These are phyloP conservation scores for Larimichthys crocea DNA, from an alignment of 2,113 vertebrate genomes.

Conservation along the genomic window DNA sequence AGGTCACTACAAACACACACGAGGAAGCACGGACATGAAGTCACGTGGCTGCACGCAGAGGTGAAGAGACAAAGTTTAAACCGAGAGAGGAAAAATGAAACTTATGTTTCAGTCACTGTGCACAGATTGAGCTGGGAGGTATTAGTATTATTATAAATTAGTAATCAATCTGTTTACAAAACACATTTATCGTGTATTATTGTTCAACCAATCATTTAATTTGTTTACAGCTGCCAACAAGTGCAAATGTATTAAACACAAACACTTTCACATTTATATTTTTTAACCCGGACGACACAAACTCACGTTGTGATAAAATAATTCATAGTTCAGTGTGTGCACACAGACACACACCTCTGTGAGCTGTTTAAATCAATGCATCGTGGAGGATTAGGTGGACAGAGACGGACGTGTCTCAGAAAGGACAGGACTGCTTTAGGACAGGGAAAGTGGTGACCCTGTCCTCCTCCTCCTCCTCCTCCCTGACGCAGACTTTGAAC, in stretches of 20 bases:
- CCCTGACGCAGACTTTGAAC: conserved; percentile 5
- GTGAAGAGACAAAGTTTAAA: no score
- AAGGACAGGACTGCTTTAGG: background rate
- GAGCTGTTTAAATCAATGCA: background rate
- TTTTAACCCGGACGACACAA: background rate
- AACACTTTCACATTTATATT: background rate
- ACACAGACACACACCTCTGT: no score
- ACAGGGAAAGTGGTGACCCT: background rate
- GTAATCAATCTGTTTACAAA: no score
- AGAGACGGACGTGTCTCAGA: background rate
- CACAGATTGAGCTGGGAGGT: no score
- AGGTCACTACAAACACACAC: conserved; percentile 19
- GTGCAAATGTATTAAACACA: background rate
- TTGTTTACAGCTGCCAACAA: no score
- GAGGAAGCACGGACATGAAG: background rate
- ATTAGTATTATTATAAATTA: no score
- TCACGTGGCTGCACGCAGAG: no score
- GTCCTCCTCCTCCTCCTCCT: background rate
- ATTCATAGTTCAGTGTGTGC: background rate
- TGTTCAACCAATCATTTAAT: no score
- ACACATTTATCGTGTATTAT: no score
- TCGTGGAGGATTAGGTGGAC: background rate
- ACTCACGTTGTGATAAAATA: background rate
- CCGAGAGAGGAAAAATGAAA: no score
- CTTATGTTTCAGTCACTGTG: no score